phyloP scores from a whole-genome alignment of 2,888 invertebrate species.

The Pyrocoelia pectoralis region DNA sequence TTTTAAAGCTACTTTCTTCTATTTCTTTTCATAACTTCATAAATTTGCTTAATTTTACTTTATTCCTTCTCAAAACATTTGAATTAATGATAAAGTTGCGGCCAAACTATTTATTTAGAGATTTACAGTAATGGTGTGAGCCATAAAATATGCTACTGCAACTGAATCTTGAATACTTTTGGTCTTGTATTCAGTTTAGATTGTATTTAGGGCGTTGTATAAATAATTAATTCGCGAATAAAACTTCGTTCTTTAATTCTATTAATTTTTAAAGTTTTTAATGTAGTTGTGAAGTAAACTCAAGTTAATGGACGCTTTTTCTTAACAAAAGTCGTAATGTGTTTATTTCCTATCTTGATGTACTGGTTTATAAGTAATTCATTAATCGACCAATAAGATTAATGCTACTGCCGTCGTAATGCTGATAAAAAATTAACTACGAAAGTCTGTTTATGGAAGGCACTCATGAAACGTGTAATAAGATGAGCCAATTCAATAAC shows the following conservation, averaged over 20 bases:
- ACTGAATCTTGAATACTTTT: slow-evolving; percentile 17
- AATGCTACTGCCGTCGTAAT: too few relatives aligned
- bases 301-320: neutral
- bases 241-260: neutral
- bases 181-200: neutral
- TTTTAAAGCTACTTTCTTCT: slow-evolving; percentile 21
- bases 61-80: slow-evolving; percentile 5
- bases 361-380: too few relatives aligned
- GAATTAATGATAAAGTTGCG: slow-evolving; percentile 14
- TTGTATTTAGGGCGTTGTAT: neutral
- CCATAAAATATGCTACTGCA: slow-evolving; percentile 29
- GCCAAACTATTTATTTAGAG: slow-evolving; percentile 18
- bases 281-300: neutral
- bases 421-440: too few relatives aligned
- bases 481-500: too few relatives aligned
- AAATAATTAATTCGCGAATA: slow-evolving; percentile 7
- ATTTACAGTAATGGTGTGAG: slow-evolving; percentile 15
- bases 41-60: slow-evolving; percentile 21
- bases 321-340: too few relatives aligned
- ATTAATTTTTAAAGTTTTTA: neutral
- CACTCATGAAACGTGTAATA: too few relatives aligned
- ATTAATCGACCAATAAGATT: too few relatives aligned
- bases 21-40: slow-evolving; percentile 28
- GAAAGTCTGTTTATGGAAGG: too few relatives aligned
- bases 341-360: too few relatives aligned